Conservation (phyloP, 2,888 invertebrate species). For the Philereme vetulata region DNA sequence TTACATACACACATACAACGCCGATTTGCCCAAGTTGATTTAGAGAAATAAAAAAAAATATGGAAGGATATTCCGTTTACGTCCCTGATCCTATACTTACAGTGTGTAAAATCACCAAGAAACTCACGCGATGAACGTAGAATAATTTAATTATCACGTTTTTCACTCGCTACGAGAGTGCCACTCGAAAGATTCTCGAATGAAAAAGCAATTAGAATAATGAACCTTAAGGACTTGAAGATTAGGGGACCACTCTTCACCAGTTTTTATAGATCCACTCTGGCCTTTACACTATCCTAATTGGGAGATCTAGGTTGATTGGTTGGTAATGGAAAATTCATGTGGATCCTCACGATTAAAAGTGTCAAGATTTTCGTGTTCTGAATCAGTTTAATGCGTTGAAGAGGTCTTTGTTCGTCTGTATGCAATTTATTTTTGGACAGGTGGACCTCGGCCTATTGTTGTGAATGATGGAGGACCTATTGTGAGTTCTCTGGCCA, state of each 20-base stretch:
- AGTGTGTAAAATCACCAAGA: slow-evolving; percentile 15
- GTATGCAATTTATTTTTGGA: slow-evolving; percentile 53
- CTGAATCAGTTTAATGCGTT: slow-evolving; percentile 72
- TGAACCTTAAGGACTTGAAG: slow-evolving; percentile 68
- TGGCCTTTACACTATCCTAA: background rate
- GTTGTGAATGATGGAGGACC: slow-evolving; percentile 29
- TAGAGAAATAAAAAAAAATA: no score
- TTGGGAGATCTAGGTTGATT: slow-evolving; percentile 26
- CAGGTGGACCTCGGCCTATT: slow-evolving; percentile 44
- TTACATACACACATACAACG: no score
- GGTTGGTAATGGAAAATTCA: slow-evolving; percentile 28
- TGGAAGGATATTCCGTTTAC: no score
- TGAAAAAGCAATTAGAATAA: slow-evolving; percentile 72
- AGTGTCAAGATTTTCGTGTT: slow-evolving; percentile 60
- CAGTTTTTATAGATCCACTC: slow-evolving; percentile 40
- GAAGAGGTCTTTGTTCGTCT: slow-evolving; percentile 56
- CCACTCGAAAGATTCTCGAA: slow-evolving; percentile 70
- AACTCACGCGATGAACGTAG: slow-evolving; percentile 48
- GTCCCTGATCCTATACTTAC: slow-evolving; percentile 2
- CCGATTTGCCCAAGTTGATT: no score
- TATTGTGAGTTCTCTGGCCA: slow-evolving; percentile 31
- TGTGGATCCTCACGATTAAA: slow-evolving; percentile 40
- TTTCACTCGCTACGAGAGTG: slow-evolving; percentile 64
- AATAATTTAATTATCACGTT: slow-evolving; percentile 79
- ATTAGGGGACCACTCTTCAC: slow-evolving; percentile 41